Evolutionary conservation across 2,888 invertebrate genomes (phyloP).

Genomic region (Noctua pronuba): DNA sequence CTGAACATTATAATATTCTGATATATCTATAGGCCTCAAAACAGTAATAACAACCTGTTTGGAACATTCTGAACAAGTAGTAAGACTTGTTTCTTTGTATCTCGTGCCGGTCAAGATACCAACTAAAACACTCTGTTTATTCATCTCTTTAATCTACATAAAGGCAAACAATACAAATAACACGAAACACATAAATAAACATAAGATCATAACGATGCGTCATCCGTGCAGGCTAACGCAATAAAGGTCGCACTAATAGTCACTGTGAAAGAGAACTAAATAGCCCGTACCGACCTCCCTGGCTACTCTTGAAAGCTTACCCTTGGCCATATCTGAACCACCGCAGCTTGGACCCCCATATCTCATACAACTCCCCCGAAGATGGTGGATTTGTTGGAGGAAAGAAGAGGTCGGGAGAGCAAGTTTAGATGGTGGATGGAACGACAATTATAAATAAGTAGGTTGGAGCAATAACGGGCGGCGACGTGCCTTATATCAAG

Average conservation of each 20-base stretch:
- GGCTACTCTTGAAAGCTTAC: conserved; percentile 77
- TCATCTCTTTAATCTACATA: conserved; percentile 27
- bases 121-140: neutral
- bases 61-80: neutral
- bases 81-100: too few relatives aligned
- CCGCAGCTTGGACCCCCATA: conserved; percentile 64
- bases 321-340: conserved; percentile 73
- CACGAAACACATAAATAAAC: conserved; percentile 58
- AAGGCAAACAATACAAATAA: conserved; percentile 53
- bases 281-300: conserved; percentile 87
- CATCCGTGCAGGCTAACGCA: conserved; percentile 77
- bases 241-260: conserved; percentile 86
- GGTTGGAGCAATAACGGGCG: conserved; percentile 88
- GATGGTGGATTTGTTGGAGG: conserved; percentile 48
- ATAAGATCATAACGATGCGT: conserved; percentile 63
- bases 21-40: neutral
- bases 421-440: conserved; percentile 74
- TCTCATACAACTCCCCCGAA: conserved; percentile 48
- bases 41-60: neutral
- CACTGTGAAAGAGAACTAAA: conserved; percentile 87
- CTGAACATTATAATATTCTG: neutral
- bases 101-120: neutral
- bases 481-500: conserved; percentile 89
- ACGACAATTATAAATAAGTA: conserved; percentile 90
- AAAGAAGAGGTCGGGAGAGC: conserved; percentile 70